Percentiles rank a stretch among this genome's conserved stretches.
Evolutionary conservation across 2,888 invertebrate species (phyloP).

Genomic region (Chaetoderma sp.): DNA sequence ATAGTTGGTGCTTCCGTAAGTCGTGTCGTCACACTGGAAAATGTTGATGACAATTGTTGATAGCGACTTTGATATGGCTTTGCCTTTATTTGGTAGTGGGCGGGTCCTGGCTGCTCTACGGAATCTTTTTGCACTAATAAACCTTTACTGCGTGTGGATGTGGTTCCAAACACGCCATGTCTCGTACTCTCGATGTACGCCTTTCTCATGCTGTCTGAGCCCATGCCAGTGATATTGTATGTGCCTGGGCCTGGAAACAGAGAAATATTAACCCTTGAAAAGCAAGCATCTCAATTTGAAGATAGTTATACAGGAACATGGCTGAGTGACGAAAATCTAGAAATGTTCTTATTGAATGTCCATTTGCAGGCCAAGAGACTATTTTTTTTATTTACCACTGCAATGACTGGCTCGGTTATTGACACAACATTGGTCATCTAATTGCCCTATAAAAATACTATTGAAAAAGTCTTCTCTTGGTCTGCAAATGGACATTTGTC

Average conservation of each 20-base stretch:
- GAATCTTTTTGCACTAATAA: conserved; percentile 57
- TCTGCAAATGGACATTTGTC: no score
- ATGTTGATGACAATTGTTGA: conserved; percentile 61
- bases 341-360: no score
- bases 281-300: no score
- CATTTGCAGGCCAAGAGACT: no score
- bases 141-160: conserved; percentile 53
- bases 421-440: no score
- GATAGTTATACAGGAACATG: not conserved
- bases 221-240: conserved; percentile 67
- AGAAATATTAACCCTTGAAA: no score
- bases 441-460: no score
- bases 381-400: no score
- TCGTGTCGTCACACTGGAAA: conserved; percentile 62
- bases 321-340: no score
- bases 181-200: conserved; percentile 67
- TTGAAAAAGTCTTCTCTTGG: no score
- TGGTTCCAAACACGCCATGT: conserved; percentile 67
- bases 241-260: conserved; percentile 61
- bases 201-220: conserved; percentile 65
- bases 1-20: conserved; percentile 44
- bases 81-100: conserved; percentile 64
- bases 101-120: conserved; percentile 62
- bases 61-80: conserved; percentile 56
- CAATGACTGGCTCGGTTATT: no score